Base-by-base conservation (phyloP, 2,888 invertebrate species). In the Dryadula phaetusa region DNA sequence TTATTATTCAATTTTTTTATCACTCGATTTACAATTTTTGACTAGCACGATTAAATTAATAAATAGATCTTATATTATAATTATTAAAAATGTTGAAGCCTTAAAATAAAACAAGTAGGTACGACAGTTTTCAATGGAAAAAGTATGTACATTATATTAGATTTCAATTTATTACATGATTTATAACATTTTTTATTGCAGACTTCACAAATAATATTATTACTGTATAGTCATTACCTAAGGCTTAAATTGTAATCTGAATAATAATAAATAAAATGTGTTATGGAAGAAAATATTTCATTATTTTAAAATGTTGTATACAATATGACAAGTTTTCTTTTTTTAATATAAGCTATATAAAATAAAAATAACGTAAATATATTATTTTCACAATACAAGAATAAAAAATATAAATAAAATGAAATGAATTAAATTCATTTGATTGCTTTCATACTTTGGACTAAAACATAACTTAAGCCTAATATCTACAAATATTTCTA, bases 371-470 rank as follows among this genome's bases (percentile, higher is more conserved):
- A n/a, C n/a, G n/a, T n/a, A n/a, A n/a, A n/a, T n/a, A n/a, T n/a
- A n/a, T n/a, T n/a, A n/a, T n/a, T n/a, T n/a, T n/a, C n/a, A n/a
- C n/a, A n/a, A n/a, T n/a, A n/a, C n/a, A 8, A 34, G 16, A 40
- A 42, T 56, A 12, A 47, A 54, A 54, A 61, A 12, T 40, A 20
- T 47, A 40, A 46, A 66, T 47, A 37, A 16, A 25, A 42, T 47
- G 53, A 67, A 62, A 78, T 83, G 82, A 84, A 84, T 84, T 78
- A 69, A 70, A 84, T 84, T 83, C 82, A 70, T 56, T 49, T 68
- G 22, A 82, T 84, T 83, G 80, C 79, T 82, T 81, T 52, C 46
- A 69, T 70, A 70, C 61, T 52, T 61, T 73, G 69, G 67, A 18
- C 60, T 56, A 56, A 8, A 66, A 65, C 67, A 70, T 32, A 69